Evolutionary conservation across 2,888 invertebrate species (phyloP).

Genomic region (Xylophagus ater): DNA sequence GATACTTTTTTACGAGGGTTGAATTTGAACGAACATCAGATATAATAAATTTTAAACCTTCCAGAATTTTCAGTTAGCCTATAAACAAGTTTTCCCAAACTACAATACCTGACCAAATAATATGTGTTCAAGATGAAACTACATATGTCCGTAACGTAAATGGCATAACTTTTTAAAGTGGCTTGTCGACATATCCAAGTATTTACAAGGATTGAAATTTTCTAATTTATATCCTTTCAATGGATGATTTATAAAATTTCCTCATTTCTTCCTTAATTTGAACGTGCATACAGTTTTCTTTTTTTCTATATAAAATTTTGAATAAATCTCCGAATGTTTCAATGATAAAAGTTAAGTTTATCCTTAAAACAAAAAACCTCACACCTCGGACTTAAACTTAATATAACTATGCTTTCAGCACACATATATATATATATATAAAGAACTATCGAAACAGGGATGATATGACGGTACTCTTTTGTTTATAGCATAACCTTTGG

Average conservation of each 20-base stretch:
- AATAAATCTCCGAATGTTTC: not conserved
- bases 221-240: conserved; percentile 9
- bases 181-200: conserved; percentile 10
- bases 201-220: not conserved
- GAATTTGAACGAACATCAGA: no score
- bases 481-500: not conserved
- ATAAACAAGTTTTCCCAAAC: no score
- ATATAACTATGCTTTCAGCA: no score
- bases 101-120: no score
- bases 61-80: no score
- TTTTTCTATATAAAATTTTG: not conserved
- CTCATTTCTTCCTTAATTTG: not conserved
- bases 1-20: no score
- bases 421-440: no score
- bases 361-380: not conserved
- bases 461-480: not conserved
- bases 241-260: conserved; percentile 7
- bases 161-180: conserved; percentile 8
- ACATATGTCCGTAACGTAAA: no score
- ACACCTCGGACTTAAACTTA: no score
- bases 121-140: no score
- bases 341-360: not conserved
- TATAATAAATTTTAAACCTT: no score
- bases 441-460: no score
- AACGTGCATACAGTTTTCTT: not conserved